Conservation (phyloP, 2,113 vertebrate species). For the Solea solea region DNA sequence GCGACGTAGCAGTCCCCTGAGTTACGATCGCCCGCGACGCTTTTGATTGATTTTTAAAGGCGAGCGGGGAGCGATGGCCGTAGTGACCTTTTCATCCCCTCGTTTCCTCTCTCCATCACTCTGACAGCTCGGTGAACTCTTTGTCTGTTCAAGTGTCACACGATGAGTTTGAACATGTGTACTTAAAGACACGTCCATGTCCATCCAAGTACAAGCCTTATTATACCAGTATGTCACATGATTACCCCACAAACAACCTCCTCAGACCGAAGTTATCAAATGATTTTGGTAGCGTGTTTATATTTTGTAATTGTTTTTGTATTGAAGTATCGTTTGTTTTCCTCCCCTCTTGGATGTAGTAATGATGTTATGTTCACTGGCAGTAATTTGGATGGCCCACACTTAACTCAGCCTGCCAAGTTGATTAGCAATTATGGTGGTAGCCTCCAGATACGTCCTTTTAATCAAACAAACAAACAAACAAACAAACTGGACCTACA, state of each 20-base stretch:
- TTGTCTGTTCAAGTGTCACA: constrained; percentile 37
- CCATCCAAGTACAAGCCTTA: constrained; percentile 56
- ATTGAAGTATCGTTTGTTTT: constrained; percentile 43
- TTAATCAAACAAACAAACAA: constrained; percentile 25
- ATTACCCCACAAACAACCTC: constrained; percentile 10
- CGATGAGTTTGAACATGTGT: constrained; percentile 35
- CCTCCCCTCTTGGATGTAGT: constrained; percentile 42
- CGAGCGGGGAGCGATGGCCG: constrained; percentile 32
- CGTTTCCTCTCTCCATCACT: constrained; percentile 37
- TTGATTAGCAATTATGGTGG: constrained; percentile 66
- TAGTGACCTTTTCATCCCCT: constrained; percentile 53
- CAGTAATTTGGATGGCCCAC: constrained; percentile 51
- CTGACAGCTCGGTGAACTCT: constrained; percentile 45
- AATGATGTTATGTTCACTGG: constrained; percentile 53
- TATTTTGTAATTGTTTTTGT: constrained; percentile 65
- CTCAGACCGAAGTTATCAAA: constrained; percentile 24
- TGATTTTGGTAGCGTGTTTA: constrained; percentile 48
- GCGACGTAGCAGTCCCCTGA: constrained; percentile 21
- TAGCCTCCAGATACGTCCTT: constrained; percentile 60
- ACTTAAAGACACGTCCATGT: constrained; percentile 24
- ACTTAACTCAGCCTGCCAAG: constrained; percentile 56
- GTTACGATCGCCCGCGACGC: constrained; percentile 30
- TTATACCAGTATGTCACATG: constrained; percentile 26
- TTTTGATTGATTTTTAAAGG: constrained; percentile 50
- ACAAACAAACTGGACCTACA: constrained; percentile 47